Conservation (phyloP, 2,888 invertebrate species). For the Heteromurus nitidus region DNA sequence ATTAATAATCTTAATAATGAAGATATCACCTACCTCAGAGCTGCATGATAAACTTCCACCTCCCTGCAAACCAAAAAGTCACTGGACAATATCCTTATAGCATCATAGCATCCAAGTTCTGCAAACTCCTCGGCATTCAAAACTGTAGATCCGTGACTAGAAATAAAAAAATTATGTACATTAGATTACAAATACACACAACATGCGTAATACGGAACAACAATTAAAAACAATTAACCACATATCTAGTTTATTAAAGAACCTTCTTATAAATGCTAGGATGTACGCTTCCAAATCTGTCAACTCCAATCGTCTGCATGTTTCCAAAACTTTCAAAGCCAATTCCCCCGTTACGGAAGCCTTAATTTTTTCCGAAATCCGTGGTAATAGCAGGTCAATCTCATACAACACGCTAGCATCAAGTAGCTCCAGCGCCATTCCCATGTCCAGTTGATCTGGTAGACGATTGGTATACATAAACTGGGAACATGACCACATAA, state of each 20-base stretch:
- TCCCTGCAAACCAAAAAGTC: conserved; percentile 38
- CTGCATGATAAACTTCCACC: conserved; percentile 33
- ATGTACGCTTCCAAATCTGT: conserved; percentile 15
- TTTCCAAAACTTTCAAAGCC: conserved; percentile 22
- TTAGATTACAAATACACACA: too few relatives aligned
- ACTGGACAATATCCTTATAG: conserved; percentile 26
- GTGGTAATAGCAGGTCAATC: neutral
- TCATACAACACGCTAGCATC: conserved; percentile 23
- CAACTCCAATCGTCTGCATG: neutral
- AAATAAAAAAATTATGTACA: too few relatives aligned
- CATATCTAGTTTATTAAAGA: too few relatives aligned
- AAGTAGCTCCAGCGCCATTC: neutral
- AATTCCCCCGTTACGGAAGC: neutral
- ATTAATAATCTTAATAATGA: too few relatives aligned
- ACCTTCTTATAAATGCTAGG: too few relatives aligned
- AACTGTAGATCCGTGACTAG: too few relatives aligned
- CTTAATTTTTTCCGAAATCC: neutral
- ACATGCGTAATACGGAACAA: too few relatives aligned
- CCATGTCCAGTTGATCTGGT: neutral
- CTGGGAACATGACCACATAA: too few relatives aligned
- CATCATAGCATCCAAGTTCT: conserved; percentile 25
- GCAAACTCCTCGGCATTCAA: conserved; percentile 7
- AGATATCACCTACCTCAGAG: conserved; percentile 28
- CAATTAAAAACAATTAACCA: too few relatives aligned
- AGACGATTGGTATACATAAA: conserved; percentile 24